Conservation (phyloP, 64 coral and sea anemone genomes). For the Montipora efflorescens region DNA sequence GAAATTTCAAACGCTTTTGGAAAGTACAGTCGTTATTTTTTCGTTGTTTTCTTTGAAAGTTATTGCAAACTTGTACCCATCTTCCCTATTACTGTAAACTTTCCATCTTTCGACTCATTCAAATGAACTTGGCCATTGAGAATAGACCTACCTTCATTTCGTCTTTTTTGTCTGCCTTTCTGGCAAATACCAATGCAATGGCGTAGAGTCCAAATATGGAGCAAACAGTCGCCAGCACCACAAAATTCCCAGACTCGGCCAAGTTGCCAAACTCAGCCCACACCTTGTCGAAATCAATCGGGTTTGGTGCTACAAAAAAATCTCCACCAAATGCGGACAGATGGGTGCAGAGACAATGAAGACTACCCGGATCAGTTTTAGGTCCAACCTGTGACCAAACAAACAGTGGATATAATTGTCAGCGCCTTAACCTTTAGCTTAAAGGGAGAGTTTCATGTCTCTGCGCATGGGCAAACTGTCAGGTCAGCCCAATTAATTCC, state of each 20-base stretch:
- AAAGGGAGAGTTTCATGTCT: no score
- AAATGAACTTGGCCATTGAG: background rate
- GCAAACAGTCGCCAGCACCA: constrained; percentile 57
- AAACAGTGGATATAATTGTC: background rate
- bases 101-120: background rate
- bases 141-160: constrained; percentile 50
- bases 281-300: constrained; percentile 76
- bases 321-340: constrained; percentile 76
- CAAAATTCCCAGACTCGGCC: constrained; percentile 73
- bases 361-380: constrained; percentile 18
- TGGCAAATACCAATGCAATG: constrained; percentile 57
- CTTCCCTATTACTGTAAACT: background rate
- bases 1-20: no score
- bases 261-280: constrained; percentile 74
- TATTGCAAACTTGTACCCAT: no score
- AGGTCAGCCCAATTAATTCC: no score
- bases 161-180: constrained; percentile 74
- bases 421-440: background rate
- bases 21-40: no score
- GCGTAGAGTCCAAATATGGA: constrained; percentile 62
- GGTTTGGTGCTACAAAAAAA: constrained; percentile 75
- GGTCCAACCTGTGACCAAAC: constrained; percentile 49
- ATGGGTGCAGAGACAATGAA: constrained; percentile 74
- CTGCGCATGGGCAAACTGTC: no score
- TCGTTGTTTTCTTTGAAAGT: no score